These are phyloP conservation scores for Nebria salina DNA, from an alignment of 2,888 invertebrate species.

Conservation along the genomic window DNA sequence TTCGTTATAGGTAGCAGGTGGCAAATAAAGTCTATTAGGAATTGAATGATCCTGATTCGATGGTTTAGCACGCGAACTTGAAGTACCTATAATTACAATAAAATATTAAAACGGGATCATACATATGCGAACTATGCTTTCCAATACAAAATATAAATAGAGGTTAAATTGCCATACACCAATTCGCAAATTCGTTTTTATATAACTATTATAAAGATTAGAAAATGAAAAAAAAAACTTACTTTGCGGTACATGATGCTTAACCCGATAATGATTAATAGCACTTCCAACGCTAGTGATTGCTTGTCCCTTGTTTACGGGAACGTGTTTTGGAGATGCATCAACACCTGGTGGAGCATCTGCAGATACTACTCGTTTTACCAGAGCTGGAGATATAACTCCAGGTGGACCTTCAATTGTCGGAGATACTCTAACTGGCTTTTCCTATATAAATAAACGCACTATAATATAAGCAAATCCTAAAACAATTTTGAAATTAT, in stretches of 20 bases:
- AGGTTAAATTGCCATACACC: too few relatives aligned
- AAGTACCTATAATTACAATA: constrained; percentile 22
- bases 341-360: constrained; percentile 34
- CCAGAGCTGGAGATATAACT: constrained; percentile 61
- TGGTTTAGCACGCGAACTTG: not conserved
- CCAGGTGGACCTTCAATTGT: constrained; percentile 57
- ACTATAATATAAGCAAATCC: not conserved
- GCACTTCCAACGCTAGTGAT: constrained; percentile 40
- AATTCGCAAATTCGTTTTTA: too few relatives aligned
- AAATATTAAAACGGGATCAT: not conserved
- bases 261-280: constrained; percentile 37
- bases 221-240: not conserved
- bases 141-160: too few relatives aligned
- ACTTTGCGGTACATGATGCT: constrained; percentile 28
- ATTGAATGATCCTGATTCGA: constrained; percentile 21
- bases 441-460: constrained; percentile 9
- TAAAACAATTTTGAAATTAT: not conserved
- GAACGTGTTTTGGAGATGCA: not conserved
- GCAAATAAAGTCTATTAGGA: constrained; percentile 20
- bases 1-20: constrained; percentile 19
- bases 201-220: too few relatives aligned
- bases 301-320: constrained; percentile 36
- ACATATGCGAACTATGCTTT: too few relatives aligned
- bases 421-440: constrained; percentile 12
- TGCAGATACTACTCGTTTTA: constrained; percentile 8